Percentiles rank a stretch among this genome's conserved stretches.
phyloP scores from a whole-genome alignment of 2,888 invertebrate genomes.

The Mesorhabditis belari region DNA sequence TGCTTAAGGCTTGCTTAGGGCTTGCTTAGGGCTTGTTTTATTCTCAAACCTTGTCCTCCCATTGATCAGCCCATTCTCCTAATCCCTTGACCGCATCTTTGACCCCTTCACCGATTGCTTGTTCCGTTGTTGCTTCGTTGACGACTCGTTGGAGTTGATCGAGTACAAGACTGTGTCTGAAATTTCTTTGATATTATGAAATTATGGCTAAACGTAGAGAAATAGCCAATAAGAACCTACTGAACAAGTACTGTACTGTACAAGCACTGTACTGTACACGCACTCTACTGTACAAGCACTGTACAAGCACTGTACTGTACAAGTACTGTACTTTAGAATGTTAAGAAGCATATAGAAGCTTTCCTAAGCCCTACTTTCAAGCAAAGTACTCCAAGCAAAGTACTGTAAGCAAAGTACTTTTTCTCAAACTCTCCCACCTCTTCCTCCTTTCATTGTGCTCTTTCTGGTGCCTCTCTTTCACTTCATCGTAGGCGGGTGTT shows the following conservation, averaged over 20 bases:
- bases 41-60: slow-evolving; percentile 16
- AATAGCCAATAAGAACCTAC: too few species aligned
- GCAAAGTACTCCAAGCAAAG: slow-evolving; percentile 10
- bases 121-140: slow-evolving; percentile 20
- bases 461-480: slow-evolving; percentile 15
- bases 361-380: neutral
- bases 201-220: too few species aligned
- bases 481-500: slow-evolving; percentile 16
- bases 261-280: too few species aligned
- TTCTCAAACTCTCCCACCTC: slow-evolving; percentile 14
- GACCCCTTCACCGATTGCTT: slow-evolving; percentile 29
- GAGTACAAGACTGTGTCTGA: slow-evolving; percentile 18
- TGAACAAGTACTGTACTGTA: too few species aligned
- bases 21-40: slow-evolving; percentile 20
- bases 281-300: too few species aligned
- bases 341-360: too few species aligned
- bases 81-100: slow-evolving; percentile 21
- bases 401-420: slow-evolving; percentile 7
- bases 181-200: neutral
- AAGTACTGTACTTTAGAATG: too few species aligned
- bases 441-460: slow-evolving; percentile 11
- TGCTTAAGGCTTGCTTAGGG: slow-evolving; percentile 23
- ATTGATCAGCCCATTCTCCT: slow-evolving; percentile 15
- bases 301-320: too few species aligned
- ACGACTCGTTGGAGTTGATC: slow-evolving; percentile 24